phyloP scores from a whole-genome alignment of 2,888 invertebrate genomes.

The Phalera bucephala region DNA sequence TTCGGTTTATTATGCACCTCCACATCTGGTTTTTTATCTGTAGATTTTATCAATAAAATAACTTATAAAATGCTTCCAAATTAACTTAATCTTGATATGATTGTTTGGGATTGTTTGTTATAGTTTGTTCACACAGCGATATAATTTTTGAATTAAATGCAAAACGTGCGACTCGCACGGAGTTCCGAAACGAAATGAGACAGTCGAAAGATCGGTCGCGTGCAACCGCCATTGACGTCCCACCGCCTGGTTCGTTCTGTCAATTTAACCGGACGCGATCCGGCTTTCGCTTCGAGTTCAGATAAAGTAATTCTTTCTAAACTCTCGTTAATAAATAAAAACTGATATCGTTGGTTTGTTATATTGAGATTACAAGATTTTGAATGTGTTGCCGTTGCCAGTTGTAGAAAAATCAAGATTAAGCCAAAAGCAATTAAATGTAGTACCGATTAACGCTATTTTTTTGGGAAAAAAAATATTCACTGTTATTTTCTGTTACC shows the following conservation, averaged over 20 bases:
- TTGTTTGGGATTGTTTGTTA: constrained; percentile 28
- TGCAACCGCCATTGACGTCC: constrained; percentile 56
- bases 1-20: constrained; percentile 69
- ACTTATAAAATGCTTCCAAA: constrained; percentile 50
- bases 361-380: too few species aligned
- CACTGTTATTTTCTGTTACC: background rate
- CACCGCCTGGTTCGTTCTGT: constrained; percentile 50
- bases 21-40: constrained; percentile 76
- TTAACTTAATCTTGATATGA: constrained; percentile 30
- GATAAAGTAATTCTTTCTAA: constrained; percentile 8
- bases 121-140: constrained; percentile 28
- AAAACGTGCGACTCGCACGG: constrained; percentile 46
- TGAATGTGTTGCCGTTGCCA: too few species aligned
- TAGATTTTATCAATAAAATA: constrained; percentile 71
- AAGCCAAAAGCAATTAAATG: too few species aligned
- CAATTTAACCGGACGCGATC: constrained; percentile 67
- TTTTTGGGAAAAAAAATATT: too few species aligned
- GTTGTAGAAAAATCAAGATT: too few species aligned
- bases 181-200: constrained; percentile 57
- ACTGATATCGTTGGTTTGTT: too few species aligned
- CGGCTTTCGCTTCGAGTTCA: constrained; percentile 40
- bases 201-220: constrained; percentile 43
- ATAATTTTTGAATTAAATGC: constrained; percentile 22
- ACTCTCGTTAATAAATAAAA: background rate
- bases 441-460: too few species aligned